Conservation (phyloP, 2,113 vertebrate species). For the Hypomesus transpacificus region DNA sequence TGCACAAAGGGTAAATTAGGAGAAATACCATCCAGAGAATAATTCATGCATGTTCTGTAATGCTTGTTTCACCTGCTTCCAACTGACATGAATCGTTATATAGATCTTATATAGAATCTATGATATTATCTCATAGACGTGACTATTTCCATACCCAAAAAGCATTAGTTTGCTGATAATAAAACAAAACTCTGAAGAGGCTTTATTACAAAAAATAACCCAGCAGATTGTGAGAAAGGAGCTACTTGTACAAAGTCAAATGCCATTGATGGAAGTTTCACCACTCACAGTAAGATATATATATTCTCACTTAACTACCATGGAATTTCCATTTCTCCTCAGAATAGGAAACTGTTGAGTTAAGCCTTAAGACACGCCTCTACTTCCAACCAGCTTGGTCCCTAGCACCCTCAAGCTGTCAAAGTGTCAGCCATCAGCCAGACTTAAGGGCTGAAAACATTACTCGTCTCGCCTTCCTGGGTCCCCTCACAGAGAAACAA, state of each 20-base stretch:
- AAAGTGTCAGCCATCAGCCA: constrained; percentile 43
- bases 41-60: too few species aligned
- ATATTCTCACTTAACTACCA: neutral
- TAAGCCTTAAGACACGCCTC: neutral
- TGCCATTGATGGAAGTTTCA: neutral
- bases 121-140: too few species aligned
- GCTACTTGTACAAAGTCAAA: neutral
- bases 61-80: too few species aligned
- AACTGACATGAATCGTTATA: too few species aligned
- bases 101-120: too few species aligned
- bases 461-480: constrained; percentile 44
- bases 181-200: too few species aligned
- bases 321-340: constrained; percentile 14
- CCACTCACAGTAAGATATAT: too few species aligned
- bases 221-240: constrained; percentile 1
- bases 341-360: neutral
- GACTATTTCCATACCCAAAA: too few species aligned
- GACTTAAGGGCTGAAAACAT: constrained; percentile 43
- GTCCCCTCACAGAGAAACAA: constrained; percentile 40
- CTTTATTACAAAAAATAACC: too few species aligned
- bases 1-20: too few species aligned
- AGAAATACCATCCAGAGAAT: too few species aligned
- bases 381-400: constrained; percentile 30
- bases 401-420: constrained; percentile 35
- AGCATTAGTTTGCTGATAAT: too few species aligned